phyloP scores from a whole-genome alignment of 2,113 vertebrate species.

The western clawed frog (Xenopus tropicalis) region DNA sequence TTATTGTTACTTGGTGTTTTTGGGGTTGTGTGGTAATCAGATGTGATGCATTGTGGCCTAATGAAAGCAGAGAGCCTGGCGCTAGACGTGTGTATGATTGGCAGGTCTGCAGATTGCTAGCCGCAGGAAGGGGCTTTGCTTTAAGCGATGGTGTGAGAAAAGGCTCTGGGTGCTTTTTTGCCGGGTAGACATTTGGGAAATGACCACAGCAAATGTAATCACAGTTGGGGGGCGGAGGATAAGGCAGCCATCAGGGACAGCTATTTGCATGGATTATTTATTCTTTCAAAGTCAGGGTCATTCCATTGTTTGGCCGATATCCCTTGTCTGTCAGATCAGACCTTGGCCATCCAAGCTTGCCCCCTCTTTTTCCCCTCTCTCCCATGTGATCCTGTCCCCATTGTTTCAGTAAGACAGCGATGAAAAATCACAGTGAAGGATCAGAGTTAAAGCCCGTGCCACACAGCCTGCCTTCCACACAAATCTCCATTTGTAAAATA shows the following conservation, averaged over 20 bases:
- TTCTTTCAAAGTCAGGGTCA: constrained; percentile 69
- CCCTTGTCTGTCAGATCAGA: constrained; percentile 47
- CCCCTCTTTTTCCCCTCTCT: constrained; percentile 31
- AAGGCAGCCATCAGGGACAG: constrained; percentile 43
- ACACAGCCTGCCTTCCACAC: constrained; percentile 23
- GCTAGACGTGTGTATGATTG: constrained; percentile 53
- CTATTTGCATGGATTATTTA: constrained; percentile 76
- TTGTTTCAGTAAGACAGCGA: constrained; percentile 58
- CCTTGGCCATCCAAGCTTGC: constrained; percentile 36
- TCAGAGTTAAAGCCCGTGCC: constrained; percentile 29
- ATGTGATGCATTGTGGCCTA: constrained; percentile 47
- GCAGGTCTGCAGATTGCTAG: constrained; percentile 56
- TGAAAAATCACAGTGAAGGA: constrained; percentile 47
- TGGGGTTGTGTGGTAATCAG: constrained; percentile 48
- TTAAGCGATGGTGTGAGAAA: constrained; percentile 50
- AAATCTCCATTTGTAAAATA: constrained; percentile 36
- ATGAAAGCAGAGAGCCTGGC: constrained; percentile 57
- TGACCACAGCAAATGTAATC: constrained; percentile 72
- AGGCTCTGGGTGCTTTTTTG: constrained; percentile 52
- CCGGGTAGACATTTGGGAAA: constrained; percentile 66
- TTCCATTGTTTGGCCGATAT: constrained; percentile 63
- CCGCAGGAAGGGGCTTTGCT: constrained; percentile 60
- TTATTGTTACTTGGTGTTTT: constrained; percentile 18
- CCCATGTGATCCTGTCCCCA: constrained; percentile 54
- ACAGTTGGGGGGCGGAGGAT: constrained; percentile 56